Percentiles rank a stretch among this genome's conserved stretches.
Evolutionary conservation across 1,140 invertebrate species (phyloP).

Genomic region (Hydropsyche tenuis): DNA sequence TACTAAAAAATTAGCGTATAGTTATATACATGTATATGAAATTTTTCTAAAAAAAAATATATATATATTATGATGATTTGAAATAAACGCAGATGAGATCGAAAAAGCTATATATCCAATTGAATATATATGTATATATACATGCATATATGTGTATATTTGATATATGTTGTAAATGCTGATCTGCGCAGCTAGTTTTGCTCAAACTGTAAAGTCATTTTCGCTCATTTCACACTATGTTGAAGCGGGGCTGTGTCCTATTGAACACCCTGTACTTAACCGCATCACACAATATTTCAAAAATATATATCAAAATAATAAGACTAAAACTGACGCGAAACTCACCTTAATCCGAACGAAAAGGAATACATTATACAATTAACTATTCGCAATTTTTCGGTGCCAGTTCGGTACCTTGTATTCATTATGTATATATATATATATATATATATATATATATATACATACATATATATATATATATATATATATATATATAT

Average conservation of each 20-base stretch:
- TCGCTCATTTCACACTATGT: conserved; percentile 21
- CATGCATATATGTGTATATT: too few species aligned
- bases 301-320: neutral
- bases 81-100: conserved; percentile 8
- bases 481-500: conserved; percentile 25
- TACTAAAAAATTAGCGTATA: conserved; percentile 9
- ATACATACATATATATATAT: conserved; percentile 27
- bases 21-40: conserved; percentile 7
- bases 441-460: conserved; percentile 33
- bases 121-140: neutral
- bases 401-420: conserved; percentile 6
- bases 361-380: too few species aligned
- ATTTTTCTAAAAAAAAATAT: conserved; percentile 28
- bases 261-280: conserved; percentile 27
- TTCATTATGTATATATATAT: conserved; percentile 22
- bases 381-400: neutral
- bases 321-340: neutral
- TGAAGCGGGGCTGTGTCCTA: conserved; percentile 20
- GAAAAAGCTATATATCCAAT: neutral
- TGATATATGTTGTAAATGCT: too few species aligned
- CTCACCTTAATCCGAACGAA: neutral
- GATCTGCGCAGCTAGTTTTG: conserved; percentile 25
- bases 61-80: neutral
- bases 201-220: conserved; percentile 37
- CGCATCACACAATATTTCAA: too few species aligned